Conservation (phyloP, 2,113 vertebrate genomes). For the Calyptommatus sinebrachiatus region DNA sequence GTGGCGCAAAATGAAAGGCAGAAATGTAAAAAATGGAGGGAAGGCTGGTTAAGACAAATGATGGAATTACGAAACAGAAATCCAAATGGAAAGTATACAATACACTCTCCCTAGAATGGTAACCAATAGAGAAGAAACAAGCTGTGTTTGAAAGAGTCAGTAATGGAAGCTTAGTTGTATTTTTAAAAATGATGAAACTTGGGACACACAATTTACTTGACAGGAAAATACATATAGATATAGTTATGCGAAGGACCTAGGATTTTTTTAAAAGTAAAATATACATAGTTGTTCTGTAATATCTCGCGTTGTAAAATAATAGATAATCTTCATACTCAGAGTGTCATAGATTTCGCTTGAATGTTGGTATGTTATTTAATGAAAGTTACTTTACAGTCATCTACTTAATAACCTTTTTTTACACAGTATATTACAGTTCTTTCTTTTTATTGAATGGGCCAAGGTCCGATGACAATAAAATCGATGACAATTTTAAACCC, state of each 20-base stretch:
- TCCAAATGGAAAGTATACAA: neutral
- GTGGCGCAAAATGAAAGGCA: neutral
- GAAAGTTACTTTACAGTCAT: slow-evolving; percentile 17
- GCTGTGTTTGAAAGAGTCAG: neutral
- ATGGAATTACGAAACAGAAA: neutral
- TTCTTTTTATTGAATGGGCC: neutral
- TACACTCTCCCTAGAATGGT: neutral
- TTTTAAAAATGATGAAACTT: neutral
- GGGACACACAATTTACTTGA: neutral
- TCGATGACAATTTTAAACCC: slow-evolving; percentile 3
- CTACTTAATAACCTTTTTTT: slow-evolving; percentile 9
- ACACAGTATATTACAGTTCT: neutral
- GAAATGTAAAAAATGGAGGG: neutral
- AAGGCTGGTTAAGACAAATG: neutral
- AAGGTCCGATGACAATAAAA: slow-evolving; percentile 42
- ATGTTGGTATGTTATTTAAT: slow-evolving; percentile 45
- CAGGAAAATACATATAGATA: neutral
- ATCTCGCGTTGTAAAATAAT: slow-evolving; percentile 22
- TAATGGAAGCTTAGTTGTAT: neutral
- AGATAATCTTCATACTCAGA: slow-evolving; percentile 20
- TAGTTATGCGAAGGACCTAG: neutral
- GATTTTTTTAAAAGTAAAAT: neutral
- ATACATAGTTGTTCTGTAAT: slow-evolving; percentile 20
- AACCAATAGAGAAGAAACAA: neutral
- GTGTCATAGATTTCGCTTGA: slow-evolving; percentile 18